phyloP scores from a whole-genome alignment of 2,113 vertebrate species.

The Gobius niger region DNA sequence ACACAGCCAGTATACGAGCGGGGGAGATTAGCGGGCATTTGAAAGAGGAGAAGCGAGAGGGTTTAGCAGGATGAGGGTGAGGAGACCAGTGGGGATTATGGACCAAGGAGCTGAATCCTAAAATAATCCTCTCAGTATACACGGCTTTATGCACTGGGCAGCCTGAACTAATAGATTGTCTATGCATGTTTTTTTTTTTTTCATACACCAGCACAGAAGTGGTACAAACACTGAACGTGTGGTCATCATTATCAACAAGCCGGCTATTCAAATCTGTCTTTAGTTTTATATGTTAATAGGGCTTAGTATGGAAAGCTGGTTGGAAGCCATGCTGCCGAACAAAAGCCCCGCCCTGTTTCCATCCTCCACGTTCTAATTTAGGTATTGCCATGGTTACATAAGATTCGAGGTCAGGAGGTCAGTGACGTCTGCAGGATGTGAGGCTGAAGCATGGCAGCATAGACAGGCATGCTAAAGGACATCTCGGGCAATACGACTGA shows the following conservation, averaged over 20 bases:
- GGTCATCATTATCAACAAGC: not conserved
- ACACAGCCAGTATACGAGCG: conserved; percentile 37
- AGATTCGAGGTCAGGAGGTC: conserved; percentile 72
- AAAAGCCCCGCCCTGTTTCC: conserved; percentile 61
- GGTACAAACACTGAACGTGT: conserved; percentile 7
- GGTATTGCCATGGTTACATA: conserved; percentile 73
- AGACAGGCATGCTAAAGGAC: conserved; percentile 16
- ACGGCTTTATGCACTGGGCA: conserved; percentile 54
- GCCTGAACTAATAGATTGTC: conserved; percentile 37
- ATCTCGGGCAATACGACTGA: conserved; percentile 15
- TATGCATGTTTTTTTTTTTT: conserved; percentile 22
- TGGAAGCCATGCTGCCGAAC: conserved; percentile 29
- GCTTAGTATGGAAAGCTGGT: conserved; percentile 68
- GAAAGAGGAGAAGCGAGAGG: conserved; percentile 69
- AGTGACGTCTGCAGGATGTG: conserved; percentile 52
- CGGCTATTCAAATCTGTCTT: conserved; percentile 9
- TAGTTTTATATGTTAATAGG: conserved; percentile 24
- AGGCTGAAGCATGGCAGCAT: conserved; percentile 32
- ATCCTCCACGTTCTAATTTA: conserved; percentile 68
- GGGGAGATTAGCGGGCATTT: conserved; percentile 62
- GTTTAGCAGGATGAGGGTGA: conserved; percentile 73
- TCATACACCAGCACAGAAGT: conserved; percentile 11
- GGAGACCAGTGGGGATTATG: conserved; percentile 74
- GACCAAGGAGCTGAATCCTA: conserved; percentile 69
- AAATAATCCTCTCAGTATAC: conserved; percentile 77